Evolutionary conservation across 2,888 invertebrate genomes (phyloP), one percentile per base, ranked within the genome.

Genomic region (Atethmia centrago): DNA sequence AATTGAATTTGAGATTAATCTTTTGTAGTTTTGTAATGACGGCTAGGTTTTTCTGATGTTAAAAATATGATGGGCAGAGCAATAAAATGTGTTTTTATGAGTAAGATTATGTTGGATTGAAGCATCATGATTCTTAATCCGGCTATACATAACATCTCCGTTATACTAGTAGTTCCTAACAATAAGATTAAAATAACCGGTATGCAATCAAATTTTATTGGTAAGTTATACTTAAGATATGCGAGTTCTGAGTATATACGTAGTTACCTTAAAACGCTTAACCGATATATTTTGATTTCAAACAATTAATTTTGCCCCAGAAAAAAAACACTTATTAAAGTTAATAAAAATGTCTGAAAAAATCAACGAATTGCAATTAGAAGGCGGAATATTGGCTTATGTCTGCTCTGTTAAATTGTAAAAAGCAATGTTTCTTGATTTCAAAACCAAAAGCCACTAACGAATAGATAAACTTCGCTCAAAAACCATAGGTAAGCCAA

Each of bases 1-100:
- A 95, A 95, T 96, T 96, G 95, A 95, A 95, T 95, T 92, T 93
- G 90, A 95, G 95, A 95, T 94, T 94, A 94, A 94, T 94, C 93
- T 95, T 95, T 94, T 94, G 92, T 94, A 91, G 91, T 90, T 90
- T 91, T 87, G 91, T 91, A 92, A 91, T 92, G 91, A 93, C 91
- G 90, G 90, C 88, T 90, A 87, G 87, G 84, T 86, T 89, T 90
- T 90, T 90, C 88, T 80, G 83, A 85, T 83, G 83, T 82, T 87
- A 85, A 87, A 88, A 87, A 88, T 86, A 85, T 87, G 85, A 88
- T 88, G 84, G 82, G 83, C 68, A 84, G 67, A 80, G 80, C 85
- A 86, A 85, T 85, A 85, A 82, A 86, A 86, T 87, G 77, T 84
- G 83, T 84, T 85, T 87, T 84, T 78, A 81, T 72, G 64, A 63